These are phyloP conservation scores for Tipula helvola DNA, from an alignment of 2,888 invertebrate genomes.

Conservation along the genomic window DNA sequence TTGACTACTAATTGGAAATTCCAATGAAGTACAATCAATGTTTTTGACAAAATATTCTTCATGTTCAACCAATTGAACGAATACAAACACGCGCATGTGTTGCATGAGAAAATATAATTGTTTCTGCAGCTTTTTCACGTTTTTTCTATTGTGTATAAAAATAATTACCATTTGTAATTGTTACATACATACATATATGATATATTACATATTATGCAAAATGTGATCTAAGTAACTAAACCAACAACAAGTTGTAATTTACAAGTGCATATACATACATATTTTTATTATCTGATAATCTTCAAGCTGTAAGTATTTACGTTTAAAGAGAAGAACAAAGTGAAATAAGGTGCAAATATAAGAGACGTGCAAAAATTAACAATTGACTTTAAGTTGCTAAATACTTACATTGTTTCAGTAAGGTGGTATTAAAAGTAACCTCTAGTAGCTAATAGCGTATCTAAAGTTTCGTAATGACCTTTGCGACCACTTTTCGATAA, in stretches of 20 bases:
- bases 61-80: neutral
- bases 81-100: neutral
- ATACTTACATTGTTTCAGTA: neutral
- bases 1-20: neutral
- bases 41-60: neutral
- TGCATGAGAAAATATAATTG: neutral
- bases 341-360: neutral
- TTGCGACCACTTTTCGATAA: too few relatives aligned
- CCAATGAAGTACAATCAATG: neutral
- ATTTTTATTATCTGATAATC: neutral
- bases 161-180: neutral
- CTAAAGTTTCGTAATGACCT: too few relatives aligned
- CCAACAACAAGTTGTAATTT: neutral
- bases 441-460: too few relatives aligned
- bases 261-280: neutral
- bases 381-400: neutral
- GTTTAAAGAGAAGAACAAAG: neutral
- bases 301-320: neutral
- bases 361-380: neutral
- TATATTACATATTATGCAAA: neutral
- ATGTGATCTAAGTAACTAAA: too few relatives aligned
- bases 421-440: too few relatives aligned
- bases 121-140: neutral
- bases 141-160: neutral
- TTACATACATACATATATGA: neutral